Evolutionary conservation across 2,797 vertebrate species (phyloP).

Genomic region (Helarctos malayanus): DNA sequence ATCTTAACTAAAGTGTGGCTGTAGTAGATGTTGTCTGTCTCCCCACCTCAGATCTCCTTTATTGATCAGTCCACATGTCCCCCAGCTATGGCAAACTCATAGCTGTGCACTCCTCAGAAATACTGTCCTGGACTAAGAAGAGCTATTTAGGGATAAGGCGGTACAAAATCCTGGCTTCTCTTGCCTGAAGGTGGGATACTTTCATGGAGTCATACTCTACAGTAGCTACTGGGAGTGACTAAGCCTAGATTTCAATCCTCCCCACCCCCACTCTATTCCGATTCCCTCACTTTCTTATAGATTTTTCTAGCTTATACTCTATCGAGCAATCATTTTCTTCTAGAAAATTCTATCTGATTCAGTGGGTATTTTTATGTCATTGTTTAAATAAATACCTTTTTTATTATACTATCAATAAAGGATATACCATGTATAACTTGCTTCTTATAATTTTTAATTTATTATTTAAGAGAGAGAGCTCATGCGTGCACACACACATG

Average conservation of each 20-base stretch:
- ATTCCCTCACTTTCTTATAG: not conserved
- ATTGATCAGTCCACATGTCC: not conserved
- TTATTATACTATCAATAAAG: not conserved
- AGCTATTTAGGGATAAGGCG: too few species aligned
- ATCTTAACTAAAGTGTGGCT: not conserved
- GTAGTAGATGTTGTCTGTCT: too few species aligned
- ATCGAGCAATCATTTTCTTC: not conserved
- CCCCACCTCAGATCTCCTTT: not conserved
- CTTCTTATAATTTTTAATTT: not conserved
- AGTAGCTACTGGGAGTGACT: not conserved
- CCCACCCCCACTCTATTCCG: not conserved
- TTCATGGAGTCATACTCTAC: not conserved
- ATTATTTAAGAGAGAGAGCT: not conserved
- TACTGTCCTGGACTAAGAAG: not conserved
- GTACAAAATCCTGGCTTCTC: not conserved
- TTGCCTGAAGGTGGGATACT: not conserved
- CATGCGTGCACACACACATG: too few species aligned
- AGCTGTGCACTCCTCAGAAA: not conserved
- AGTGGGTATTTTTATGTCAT: not conserved
- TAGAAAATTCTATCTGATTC: not conserved
- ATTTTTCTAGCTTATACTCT: not conserved
- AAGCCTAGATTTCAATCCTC: not conserved
- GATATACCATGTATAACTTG: not conserved
- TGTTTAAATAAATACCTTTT: not conserved
- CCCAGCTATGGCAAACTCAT: not conserved